Evolutionary conservation across 2,888 invertebrate species (phyloP).

Genomic region (Mechanitis mazaeus): DNA sequence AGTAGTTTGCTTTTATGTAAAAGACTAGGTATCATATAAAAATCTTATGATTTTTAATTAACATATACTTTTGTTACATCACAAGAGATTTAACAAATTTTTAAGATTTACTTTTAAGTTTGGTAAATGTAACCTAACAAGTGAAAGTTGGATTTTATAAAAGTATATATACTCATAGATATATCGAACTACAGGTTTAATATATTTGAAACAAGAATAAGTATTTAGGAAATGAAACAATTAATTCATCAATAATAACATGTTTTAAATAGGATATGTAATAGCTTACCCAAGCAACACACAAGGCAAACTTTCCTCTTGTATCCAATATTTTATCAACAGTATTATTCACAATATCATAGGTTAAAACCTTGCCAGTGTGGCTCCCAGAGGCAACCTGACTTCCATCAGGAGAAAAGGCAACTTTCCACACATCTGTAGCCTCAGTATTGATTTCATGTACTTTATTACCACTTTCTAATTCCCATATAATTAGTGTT

Average conservation of each 20-base stretch:
- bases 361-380: conserved; percentile 92
- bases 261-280: background rate
- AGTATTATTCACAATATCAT: conserved; percentile 88
- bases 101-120: too few relatives aligned
- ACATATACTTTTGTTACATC: too few relatives aligned
- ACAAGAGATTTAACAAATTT: too few relatives aligned
- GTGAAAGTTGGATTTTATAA: too few relatives aligned
- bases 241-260: background rate
- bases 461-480: conserved; percentile 87
- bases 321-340: conserved; percentile 91
- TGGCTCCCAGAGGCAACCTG: conserved; percentile 93
- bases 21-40: too few relatives aligned
- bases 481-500: conserved; percentile 92
- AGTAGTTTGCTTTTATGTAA: too few relatives aligned
- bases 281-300: conserved; percentile 91
- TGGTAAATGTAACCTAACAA: too few relatives aligned
- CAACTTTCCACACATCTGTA: conserved; percentile 94
- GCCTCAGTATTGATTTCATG: conserved; percentile 90
- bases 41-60: too few relatives aligned
- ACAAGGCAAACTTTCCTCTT: conserved; percentile 93
- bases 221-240: too few relatives aligned
- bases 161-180: too few relatives aligned
- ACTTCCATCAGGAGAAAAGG: conserved; percentile 93
- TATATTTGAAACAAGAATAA: too few relatives aligned
- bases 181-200: too few relatives aligned